Base-by-base conservation (phyloP, 2,113 vertebrate genomes). In the Lonchura striata region DNA sequence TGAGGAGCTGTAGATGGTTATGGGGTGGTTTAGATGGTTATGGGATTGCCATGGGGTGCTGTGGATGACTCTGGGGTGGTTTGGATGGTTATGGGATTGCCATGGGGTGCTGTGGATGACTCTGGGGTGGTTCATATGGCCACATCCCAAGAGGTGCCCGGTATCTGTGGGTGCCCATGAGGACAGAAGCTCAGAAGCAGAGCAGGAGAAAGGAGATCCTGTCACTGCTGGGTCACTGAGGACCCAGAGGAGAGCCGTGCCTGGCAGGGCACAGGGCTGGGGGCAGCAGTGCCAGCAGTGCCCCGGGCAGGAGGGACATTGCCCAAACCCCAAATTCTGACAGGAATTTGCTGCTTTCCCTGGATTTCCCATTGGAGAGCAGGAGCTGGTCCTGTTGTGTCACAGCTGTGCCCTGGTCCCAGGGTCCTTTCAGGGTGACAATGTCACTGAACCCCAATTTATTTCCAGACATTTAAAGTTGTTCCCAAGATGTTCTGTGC, bases 1-100 rank as follows among this genome's bases (percentile, higher is more conserved):
- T n/a, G 9, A 6, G 9, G 12, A 46, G 12, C 0, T 39, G 9
- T 20, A 13, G 23, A 5, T 68, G 22, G 6, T 1, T 7, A 0
- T 53, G 20, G 4, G 5, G 2, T 42, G 11, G 1, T 16, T 30
- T 33, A 12, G 46, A 13, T 33, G 30, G 10, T 2, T 13, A 1
- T 53, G 8, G 10, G 35, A 15, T 42, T 7, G 6, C 6, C 7
- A 2, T 20, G 18, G 4, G 8, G 37, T 30, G 37, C 8, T 41
- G 3, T n/a, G n/a, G n/a, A n/a, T n/a, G n/a, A n/a, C n/a, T n/a
- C n/a, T 63, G 25, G 17, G 27, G 18, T 30, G 39, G 8, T 42
- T 56, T 56, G 21, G 13, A 8, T 49, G 14, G 49, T 27, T 27
- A 27, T 50, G 25, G 14, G 49, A 41, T 41, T 41, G 41, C 41